Evolutionary conservation across 2,113 vertebrate species (phyloP).

Genomic region (Pseudopipra pipra): DNA sequence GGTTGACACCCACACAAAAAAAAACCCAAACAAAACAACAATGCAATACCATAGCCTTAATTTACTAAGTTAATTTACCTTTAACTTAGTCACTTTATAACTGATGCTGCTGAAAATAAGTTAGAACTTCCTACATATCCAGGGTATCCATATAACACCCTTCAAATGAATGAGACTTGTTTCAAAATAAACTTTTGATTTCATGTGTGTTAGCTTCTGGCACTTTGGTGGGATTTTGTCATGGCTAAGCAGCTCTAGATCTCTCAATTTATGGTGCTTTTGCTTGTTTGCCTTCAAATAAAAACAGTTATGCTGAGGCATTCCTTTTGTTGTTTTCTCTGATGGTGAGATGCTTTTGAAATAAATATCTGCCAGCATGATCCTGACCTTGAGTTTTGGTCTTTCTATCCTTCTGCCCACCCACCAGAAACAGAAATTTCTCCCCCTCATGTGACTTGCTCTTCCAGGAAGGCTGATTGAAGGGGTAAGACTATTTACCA

Average conservation of each 20-base stretch:
- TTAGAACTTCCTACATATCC: neutral
- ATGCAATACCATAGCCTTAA: neutral
- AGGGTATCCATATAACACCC: neutral
- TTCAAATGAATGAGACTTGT: neutral
- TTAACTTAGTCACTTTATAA: neutral
- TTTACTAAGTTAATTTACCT: neutral
- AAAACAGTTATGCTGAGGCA: neutral
- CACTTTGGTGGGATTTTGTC: neutral
- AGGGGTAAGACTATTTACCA: neutral
- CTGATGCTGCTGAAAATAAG: neutral
- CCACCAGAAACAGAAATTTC: neutral
- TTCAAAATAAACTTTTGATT: neutral
- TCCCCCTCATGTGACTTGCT: neutral
- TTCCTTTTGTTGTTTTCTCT: neutral
- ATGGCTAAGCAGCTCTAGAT: neutral
- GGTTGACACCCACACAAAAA: neutral
- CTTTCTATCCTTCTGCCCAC: neutral
- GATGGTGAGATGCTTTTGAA: rapidly evolving
- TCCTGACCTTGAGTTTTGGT: neutral
- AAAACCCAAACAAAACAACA: neutral
- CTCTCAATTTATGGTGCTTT: neutral
- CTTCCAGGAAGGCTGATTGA: neutral
- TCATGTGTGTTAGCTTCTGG: neutral
- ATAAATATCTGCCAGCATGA: neutral
- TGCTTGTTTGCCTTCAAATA: neutral